Conservation (phyloP, 1,140 invertebrate species). For the Leptonema lineaticorne region DNA sequence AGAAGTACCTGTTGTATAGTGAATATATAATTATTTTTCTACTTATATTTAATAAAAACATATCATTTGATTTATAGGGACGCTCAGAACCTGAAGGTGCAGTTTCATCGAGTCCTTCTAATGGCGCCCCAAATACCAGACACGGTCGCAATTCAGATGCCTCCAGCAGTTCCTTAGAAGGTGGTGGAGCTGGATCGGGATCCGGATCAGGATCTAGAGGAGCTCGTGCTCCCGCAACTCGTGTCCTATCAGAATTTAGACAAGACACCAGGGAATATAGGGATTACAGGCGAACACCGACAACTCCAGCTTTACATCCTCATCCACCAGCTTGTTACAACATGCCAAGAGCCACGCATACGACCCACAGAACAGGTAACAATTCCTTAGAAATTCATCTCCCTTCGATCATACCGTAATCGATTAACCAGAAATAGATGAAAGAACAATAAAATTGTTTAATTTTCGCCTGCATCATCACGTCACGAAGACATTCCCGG, state of each 20-base stretch:
- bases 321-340: slow-evolving; percentile 53
- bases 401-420: too few relatives aligned
- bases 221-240: slow-evolving; percentile 34
- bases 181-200: slow-evolving; percentile 32
- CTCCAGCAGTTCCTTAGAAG: slow-evolving; percentile 40
- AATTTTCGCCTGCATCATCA: too few relatives aligned
- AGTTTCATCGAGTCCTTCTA: slow-evolving; percentile 52
- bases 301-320: slow-evolving; percentile 43
- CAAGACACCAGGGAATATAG: slow-evolving; percentile 49
- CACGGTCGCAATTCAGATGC: slow-evolving; percentile 33
- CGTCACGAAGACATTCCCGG: neutral
- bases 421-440: too few relatives aligned
- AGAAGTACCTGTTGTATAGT: too few relatives aligned
- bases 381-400: neutral
- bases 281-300: slow-evolving; percentile 45
- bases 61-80: too few relatives aligned
- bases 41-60: too few relatives aligned
- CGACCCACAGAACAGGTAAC: slow-evolving; percentile 30
- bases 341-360: slow-evolving; percentile 49
- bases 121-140: slow-evolving; percentile 39
- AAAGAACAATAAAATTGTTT: too few relatives aligned
- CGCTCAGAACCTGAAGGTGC: slow-evolving; percentile 69
- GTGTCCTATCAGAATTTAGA: slow-evolving; percentile 36
- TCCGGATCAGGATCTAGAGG: neutral
- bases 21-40: too few relatives aligned